A percentile compares a stretch with the other conserved stretches of the same genome.
Conservation (phyloP, 2,113 vertebrate species). For the Sylvia atricapilla region DNA sequence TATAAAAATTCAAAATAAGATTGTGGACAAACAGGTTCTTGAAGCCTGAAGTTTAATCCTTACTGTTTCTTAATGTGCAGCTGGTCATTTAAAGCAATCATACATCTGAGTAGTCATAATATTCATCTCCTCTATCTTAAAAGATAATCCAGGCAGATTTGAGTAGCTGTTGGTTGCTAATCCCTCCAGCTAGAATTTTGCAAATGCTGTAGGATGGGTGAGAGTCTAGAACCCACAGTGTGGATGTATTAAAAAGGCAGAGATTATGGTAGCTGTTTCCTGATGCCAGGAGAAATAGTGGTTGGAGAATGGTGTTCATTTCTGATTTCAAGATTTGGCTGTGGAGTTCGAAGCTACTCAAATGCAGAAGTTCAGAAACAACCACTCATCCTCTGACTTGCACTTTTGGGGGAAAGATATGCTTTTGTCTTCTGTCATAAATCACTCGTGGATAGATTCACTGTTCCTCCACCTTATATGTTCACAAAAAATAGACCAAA, state of each 20-base stretch:
- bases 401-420: not conserved
- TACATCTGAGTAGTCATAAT: not conserved
- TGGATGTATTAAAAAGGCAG: not conserved
- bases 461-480: not conserved
- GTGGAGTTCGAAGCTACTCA: not conserved
- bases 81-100: not conserved
- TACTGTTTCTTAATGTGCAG: not conserved
- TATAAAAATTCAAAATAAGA: not conserved
- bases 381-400: not conserved
- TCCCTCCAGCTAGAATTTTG: slow-evolving; percentile 18
- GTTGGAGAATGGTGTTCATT: not conserved
- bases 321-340: not conserved
- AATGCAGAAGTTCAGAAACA: not conserved
- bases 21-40: not conserved
- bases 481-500: not conserved
- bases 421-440: not conserved
- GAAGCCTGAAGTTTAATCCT: not conserved
- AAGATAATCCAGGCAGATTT: not conserved
- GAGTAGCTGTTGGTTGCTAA: not conserved
- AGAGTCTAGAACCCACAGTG: not conserved
- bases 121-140: not conserved
- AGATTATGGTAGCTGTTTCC: not conserved
- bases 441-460: not conserved
- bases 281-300: not conserved
- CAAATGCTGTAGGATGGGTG: not conserved